A percentile compares a stretch with the other conserved stretches of the same genome.
Evolutionary conservation across 2,888 invertebrate species (phyloP).

Genomic region (Cheiracanthium punctorium): DNA sequence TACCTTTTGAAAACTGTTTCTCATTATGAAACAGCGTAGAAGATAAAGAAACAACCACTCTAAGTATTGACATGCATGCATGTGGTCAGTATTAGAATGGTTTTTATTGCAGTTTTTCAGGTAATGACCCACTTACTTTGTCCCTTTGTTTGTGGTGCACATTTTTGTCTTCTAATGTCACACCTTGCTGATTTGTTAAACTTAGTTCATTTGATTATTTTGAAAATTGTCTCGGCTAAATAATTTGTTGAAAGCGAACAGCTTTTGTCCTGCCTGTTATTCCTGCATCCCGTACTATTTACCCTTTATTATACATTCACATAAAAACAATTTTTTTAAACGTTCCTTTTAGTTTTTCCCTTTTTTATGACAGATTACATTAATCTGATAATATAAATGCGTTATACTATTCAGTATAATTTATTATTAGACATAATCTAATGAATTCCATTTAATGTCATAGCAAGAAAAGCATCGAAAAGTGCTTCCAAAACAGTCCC

Average conservation of each 20-base stretch:
- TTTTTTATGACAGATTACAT: too few species aligned
- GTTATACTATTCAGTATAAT: too few species aligned
- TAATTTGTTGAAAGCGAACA: conserved; percentile 53
- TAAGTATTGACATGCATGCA: conserved; percentile 30
- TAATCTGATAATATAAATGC: too few species aligned
- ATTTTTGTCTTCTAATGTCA: conserved; percentile 35
- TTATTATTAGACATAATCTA: too few species aligned
- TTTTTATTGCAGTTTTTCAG: conserved; percentile 32
- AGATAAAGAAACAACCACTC: not conserved
- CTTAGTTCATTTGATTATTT: conserved; percentile 44
- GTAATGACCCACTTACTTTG: conserved; percentile 47
- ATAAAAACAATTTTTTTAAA: too few species aligned
- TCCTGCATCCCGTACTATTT: too few species aligned
- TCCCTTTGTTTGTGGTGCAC: conserved; percentile 55
- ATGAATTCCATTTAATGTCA: too few species aligned
- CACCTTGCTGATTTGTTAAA: conserved; percentile 48
- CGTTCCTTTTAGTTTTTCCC: too few species aligned
- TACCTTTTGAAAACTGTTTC: not conserved
- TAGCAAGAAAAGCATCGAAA: not conserved
- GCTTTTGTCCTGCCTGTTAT: conserved; percentile 24
- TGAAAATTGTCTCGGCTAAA: conserved; percentile 26
- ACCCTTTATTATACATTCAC: too few species aligned
- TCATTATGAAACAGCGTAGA: not conserved
- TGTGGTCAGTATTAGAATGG: not conserved
- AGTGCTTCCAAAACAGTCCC: not conserved